A percentile compares a stretch with the other conserved stretches of the same genome.
Evolutionary conservation across 2,888 invertebrate genomes (phyloP).

Genomic region (Xylota sylvarum): DNA sequence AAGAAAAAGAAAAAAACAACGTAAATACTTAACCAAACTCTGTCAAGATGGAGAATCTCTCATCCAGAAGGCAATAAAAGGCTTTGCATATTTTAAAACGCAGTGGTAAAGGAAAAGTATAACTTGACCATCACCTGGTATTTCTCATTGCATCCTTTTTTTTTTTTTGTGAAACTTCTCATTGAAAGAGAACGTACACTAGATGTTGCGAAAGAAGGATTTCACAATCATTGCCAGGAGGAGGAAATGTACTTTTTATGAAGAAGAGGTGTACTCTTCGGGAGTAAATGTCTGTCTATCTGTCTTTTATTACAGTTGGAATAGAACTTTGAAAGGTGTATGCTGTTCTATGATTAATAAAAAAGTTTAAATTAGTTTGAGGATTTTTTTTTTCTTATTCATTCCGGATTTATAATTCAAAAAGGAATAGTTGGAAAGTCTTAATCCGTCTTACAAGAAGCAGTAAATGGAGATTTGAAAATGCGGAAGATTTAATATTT

Average conservation of each 20-base stretch:
- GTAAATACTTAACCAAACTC: conserved; percentile 36
- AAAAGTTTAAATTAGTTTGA: conserved; percentile 71
- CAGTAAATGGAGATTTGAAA: neutral
- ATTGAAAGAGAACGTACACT: conserved; percentile 1
- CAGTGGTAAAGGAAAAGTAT: conserved; percentile 38
- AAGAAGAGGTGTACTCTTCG: neutral
- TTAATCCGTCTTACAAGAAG: conserved; percentile 54
- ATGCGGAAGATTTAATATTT: neutral
- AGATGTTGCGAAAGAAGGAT: conserved; percentile 55
- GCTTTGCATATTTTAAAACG: conserved; percentile 74
- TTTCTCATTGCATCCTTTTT: conserved; percentile 66
- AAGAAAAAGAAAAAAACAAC: conserved; percentile 19
- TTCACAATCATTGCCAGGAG: conserved; percentile 62
- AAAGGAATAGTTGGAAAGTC: conserved; percentile 32
- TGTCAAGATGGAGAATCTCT: conserved; percentile 55
- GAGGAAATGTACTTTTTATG: conserved; percentile 64
- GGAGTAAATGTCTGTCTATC: conserved; percentile 43
- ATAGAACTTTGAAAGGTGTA: conserved; percentile 37
- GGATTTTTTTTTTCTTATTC: conserved; percentile 34
- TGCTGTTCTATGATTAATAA: conserved; percentile 22
- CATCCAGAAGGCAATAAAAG: conserved; percentile 65
- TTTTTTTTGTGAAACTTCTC: conserved; percentile 28
- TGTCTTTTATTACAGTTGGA: conserved; percentile 35
- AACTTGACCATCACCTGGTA: conserved; percentile 73
- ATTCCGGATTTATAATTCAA: conserved; percentile 50